Base-by-base conservation (phyloP, 1,140 invertebrate genomes). In the Drosophila erecta region DNA sequence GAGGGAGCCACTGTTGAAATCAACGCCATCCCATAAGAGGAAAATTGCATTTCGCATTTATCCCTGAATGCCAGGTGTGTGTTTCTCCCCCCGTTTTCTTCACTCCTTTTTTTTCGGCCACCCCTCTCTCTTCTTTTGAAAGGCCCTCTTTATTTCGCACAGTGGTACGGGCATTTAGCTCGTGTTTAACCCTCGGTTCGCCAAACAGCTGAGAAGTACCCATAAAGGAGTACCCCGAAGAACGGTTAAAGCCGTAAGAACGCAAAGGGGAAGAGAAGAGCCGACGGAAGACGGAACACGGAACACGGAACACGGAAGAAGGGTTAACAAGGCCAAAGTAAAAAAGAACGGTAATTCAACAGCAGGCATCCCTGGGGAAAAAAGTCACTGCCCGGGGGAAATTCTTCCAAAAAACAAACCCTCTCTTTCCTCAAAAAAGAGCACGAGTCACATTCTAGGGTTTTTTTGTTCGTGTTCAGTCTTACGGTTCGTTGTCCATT, bases 21-120 rank as follows among this genome's bases (percentile, higher is more conserved):
- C 83, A 86, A 83, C 79, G 83, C 83, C 60, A 15, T 41, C 61
- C 83, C 79, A 87, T 79, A 79, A 79, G 83, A 79, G 61, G 50
- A 87, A 86, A 86, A 86, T 87, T 79, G 79, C 74, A 87, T 87
- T 87, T 81, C 79, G 56, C 65, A 78, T 76, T 78, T 86, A 87
- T 75, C 67, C 77, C 43, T 30, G 40, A 20, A 44, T 49, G 67
- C 67, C 76, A 79, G 76, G 58, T 77, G 70, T 35, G 55, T 67
- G 38, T 33, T 40, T 56, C n/a, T 41, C 11, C 22, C 37, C 35
- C 15, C 5, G 6, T 1, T 15, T 7, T 17, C 17, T n/a, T n/a
- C n/a, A n/a, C n/a, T n/a, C n/a, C n/a, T 12, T 20, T n/a, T 24
- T 30, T 37, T 22, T 40, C 22, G 35, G 43, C 11, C 44, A 37